These are phyloP conservation scores for Calliscelio sp. DNA, from an alignment of 2,888 invertebrate species.

Conservation along the genomic window DNA sequence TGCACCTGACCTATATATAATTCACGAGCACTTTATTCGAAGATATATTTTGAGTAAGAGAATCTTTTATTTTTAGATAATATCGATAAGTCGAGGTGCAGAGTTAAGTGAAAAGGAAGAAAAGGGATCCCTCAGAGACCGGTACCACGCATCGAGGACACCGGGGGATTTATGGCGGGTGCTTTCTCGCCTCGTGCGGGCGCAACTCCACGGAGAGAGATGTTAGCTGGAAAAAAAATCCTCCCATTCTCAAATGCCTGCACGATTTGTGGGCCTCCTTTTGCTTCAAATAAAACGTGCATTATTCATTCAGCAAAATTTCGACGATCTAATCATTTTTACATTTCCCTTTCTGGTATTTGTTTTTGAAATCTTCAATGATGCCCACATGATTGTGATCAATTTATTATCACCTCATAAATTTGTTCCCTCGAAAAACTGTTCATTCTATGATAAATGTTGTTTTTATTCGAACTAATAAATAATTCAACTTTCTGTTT, in stretches of 20 bases:
- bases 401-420: too few species aligned
- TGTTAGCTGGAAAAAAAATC: constrained; percentile 41
- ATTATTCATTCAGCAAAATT: constrained; percentile 40
- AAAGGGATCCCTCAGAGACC: constrained; percentile 57
- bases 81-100: constrained; percentile 62
- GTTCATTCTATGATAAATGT: too few species aligned
- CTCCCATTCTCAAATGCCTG: constrained; percentile 46
- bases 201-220: constrained; percentile 28
- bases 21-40: constrained; percentile 49
- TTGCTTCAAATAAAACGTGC: constrained; percentile 27
- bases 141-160: constrained; percentile 64
- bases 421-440: too few species aligned
- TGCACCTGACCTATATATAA: constrained; percentile 41
- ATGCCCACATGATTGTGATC: not conserved
- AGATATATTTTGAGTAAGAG: constrained; percentile 58
- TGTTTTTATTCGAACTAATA: too few species aligned
- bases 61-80: constrained; percentile 56
- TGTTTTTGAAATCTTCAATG: constrained; percentile 3
- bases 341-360: not conserved
- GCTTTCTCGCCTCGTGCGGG: constrained; percentile 52
- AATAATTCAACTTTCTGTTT: too few species aligned
- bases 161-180: constrained; percentile 60
- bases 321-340: constrained; percentile 35
- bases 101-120: constrained; percentile 67
- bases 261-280: constrained; percentile 47